Evolutionary conservation across 2,113 vertebrate species (phyloP).

Genomic region (Anseranas semipalmata): DNA sequence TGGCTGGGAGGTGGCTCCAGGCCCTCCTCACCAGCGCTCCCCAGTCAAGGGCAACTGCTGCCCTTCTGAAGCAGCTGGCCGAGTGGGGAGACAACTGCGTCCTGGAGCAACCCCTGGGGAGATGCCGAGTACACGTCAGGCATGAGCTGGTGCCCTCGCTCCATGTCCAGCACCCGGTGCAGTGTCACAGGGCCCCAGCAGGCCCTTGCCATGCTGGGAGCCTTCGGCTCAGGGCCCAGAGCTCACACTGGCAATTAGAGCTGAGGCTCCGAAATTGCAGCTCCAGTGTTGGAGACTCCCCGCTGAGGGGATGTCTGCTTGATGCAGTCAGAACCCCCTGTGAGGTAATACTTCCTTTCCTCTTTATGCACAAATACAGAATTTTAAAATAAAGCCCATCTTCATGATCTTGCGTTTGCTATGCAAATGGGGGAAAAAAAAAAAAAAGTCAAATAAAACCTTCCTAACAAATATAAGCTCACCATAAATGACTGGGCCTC

Average conservation of each 20-base stretch:
- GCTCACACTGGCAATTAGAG: no score
- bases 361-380: background rate
- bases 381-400: background rate
- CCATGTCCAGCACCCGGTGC: no score
- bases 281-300: no score
- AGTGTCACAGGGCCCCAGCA: no score
- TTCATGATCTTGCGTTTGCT: background rate
- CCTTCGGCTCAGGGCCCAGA: no score
- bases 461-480: background rate
- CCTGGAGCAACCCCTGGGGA: background rate
- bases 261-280: background rate
- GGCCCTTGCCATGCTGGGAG: no score
- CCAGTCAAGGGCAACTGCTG: background rate
- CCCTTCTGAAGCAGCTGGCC: background rate
- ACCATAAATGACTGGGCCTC: background rate
- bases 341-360: background rate
- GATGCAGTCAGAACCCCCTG: background rate
- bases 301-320: background rate
- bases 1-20: background rate
- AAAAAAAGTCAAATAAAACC: background rate
- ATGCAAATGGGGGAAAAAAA: background rate
- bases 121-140: rapidly evolving
- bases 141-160: background rate
- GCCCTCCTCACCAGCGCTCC: background rate
- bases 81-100: background rate